A percentile compares a stretch with the other conserved stretches of the same genome.
These are phyloP conservation scores for Nerophis ophidion DNA, from an alignment of 2,113 vertebrate genomes.

Conservation along the genomic window DNA sequence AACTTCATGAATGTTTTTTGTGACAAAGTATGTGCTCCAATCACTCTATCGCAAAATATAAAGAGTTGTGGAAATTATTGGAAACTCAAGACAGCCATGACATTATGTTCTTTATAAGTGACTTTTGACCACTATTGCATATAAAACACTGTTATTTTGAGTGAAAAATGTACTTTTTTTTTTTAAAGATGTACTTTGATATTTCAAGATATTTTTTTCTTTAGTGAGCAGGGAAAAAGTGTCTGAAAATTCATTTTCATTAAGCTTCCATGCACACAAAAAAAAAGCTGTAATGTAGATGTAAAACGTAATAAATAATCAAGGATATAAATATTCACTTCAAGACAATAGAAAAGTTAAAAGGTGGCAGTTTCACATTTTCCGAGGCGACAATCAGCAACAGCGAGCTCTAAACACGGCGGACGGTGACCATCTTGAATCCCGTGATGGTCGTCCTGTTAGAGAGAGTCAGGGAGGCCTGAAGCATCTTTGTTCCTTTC, in stretches of 20 bases:
- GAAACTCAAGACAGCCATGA: too few relatives aligned
- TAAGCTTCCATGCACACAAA: neutral
- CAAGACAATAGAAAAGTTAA: neutral
- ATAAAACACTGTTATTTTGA: too few relatives aligned
- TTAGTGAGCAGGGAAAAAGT: too few relatives aligned
- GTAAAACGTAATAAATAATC: neutral
- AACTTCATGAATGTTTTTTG: too few relatives aligned
- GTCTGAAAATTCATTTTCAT: neutral
- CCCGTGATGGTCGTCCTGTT: constrained; percentile 42
- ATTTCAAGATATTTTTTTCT: too few relatives aligned
- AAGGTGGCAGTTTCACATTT: neutral
- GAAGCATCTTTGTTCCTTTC: constrained; percentile 59
- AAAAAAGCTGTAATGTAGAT: neutral
- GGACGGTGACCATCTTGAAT: constrained; percentile 54
- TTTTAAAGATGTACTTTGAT: too few relatives aligned
- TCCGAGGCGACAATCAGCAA: neutral
- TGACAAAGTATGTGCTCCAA: too few relatives aligned
- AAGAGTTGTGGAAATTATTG: too few relatives aligned
- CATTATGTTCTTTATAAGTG: too few relatives aligned
- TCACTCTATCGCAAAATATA: too few relatives aligned
- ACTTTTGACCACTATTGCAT: too few relatives aligned
- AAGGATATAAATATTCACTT: neutral
- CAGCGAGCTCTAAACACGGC: constrained; percentile 11
- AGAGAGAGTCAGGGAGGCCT: constrained; percentile 43
- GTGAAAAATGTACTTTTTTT: too few relatives aligned